Evolutionary conservation across 2,797 vertebrate species (phyloP).

Genomic region (Gymnocypris eckloni): DNA sequence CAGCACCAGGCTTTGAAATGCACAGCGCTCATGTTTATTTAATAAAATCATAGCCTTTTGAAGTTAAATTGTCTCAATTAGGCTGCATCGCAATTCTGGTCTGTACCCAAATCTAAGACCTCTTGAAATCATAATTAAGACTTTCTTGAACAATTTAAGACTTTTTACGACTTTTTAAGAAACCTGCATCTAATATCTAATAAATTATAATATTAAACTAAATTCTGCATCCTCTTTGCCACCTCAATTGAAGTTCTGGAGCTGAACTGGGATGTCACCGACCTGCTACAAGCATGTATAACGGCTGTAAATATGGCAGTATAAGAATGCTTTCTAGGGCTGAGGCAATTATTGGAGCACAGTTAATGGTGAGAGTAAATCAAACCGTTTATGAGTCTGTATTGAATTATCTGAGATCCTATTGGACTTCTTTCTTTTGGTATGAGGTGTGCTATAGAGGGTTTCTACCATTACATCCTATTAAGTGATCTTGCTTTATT

Average conservation of each 20-base stretch:
- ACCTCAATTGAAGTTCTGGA: neutral
- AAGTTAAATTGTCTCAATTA: too few relatives aligned
- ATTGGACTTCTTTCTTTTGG: neutral
- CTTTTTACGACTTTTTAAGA: too few relatives aligned
- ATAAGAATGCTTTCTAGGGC: neutral
- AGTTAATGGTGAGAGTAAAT: slow-evolving; percentile 30
- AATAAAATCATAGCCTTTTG: too few relatives aligned
- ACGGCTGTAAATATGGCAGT: neutral
- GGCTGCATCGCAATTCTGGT: too few relatives aligned
- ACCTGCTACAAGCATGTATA: neutral
- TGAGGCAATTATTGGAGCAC: neutral
- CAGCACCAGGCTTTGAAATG: too few relatives aligned
- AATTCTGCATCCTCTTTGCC: neutral
- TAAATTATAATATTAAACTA: neutral
- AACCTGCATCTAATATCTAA: neutral
- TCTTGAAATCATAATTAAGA: too few relatives aligned
- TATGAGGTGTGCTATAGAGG: neutral
- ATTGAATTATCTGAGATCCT: slow-evolving; percentile 32
- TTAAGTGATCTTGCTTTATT: neutral
- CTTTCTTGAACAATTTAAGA: too few relatives aligned
- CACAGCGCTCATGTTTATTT: too few relatives aligned
- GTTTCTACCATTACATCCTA: slow-evolving; percentile 4
- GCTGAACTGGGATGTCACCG: neutral
- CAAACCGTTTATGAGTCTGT: slow-evolving; percentile 37
- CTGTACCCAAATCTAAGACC: too few relatives aligned